Evolutionary conservation across 2,888 invertebrate genomes (phyloP).

Genomic region (Protonemura montana): DNA sequence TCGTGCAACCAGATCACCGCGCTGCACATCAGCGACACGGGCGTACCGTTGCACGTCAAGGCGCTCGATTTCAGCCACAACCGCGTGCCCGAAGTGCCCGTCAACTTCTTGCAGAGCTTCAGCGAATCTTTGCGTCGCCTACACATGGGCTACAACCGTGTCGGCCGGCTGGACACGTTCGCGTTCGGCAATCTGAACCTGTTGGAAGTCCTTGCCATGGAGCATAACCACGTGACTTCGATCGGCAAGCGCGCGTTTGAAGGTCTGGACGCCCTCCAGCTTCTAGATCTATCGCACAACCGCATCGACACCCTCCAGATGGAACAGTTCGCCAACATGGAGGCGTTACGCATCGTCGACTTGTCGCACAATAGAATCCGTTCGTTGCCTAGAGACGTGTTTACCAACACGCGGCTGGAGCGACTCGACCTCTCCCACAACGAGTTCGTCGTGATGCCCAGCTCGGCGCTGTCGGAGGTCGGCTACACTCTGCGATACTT

Average conservation of each 20-base stretch:
- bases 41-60: constrained; percentile 67
- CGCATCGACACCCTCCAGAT: constrained; percentile 77
- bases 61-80: constrained; percentile 71
- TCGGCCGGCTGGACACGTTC: constrained; percentile 74
- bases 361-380: constrained; percentile 76
- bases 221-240: constrained; percentile 75
- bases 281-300: constrained; percentile 81
- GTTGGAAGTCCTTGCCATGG: constrained; percentile 77
- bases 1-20: constrained; percentile 72
- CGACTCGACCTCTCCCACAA: constrained; percentile 82
- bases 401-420: constrained; percentile 80
- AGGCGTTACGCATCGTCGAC: constrained; percentile 76
- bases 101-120: constrained; percentile 69
- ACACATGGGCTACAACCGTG: constrained; percentile 77
- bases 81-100: constrained; percentile 60
- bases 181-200: constrained; percentile 75
- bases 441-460: constrained; percentile 80
- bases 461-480: constrained; percentile 77
- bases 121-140: constrained; percentile 72
- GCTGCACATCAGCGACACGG: constrained; percentile 59
- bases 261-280: constrained; percentile 76
- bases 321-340: constrained; percentile 80
- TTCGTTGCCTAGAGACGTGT: constrained; percentile 78
- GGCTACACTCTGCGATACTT: constrained; percentile 81
- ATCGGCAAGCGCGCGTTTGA: constrained; percentile 80